A percentile compares a stretch with the other conserved stretches of the same genome.
These are phyloP conservation scores for Caloenas nicobarica DNA, from an alignment of 2,113 vertebrate species.

Conservation along the genomic window DNA sequence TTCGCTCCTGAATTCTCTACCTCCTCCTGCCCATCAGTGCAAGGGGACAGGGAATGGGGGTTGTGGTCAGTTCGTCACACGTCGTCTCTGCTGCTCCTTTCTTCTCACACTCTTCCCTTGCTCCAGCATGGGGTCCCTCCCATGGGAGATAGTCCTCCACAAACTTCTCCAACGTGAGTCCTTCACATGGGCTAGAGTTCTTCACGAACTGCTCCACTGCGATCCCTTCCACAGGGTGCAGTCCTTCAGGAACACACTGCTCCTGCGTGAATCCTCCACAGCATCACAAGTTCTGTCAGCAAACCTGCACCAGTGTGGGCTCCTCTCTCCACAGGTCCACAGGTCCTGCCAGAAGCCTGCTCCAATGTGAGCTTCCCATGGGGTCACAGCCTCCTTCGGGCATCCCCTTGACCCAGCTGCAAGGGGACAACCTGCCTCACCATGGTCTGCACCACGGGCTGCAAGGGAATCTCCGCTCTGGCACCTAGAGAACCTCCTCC, in stretches of 20 bases:
- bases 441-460: rapidly evolving
- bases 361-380: too few species aligned
- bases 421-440: too few species aligned
- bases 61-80: rapidly evolving
- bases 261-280: rapidly evolving
- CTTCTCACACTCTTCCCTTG: neutral
- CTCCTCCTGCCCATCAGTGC: rapidly evolving
- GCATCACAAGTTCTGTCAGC: too few species aligned
- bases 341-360: too few species aligned
- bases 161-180: rapidly evolving
- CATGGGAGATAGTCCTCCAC: rapidly evolving
- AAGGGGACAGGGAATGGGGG: rapidly evolving
- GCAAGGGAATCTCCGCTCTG: neutral
- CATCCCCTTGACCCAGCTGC: neutral
- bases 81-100: neutral
- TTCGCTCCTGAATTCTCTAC: neutral
- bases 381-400: neutral
- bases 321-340: too few species aligned
- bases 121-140: rapidly evolving
- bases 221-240: too few species aligned
- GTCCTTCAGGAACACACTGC: neutral
- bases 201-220: neutral
- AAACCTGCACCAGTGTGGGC: too few species aligned
- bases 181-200: neutral
- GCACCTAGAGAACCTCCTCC: neutral